Conservation (phyloP, 2,113 vertebrate genomes). For the Nymphicus hollandicus region DNA sequence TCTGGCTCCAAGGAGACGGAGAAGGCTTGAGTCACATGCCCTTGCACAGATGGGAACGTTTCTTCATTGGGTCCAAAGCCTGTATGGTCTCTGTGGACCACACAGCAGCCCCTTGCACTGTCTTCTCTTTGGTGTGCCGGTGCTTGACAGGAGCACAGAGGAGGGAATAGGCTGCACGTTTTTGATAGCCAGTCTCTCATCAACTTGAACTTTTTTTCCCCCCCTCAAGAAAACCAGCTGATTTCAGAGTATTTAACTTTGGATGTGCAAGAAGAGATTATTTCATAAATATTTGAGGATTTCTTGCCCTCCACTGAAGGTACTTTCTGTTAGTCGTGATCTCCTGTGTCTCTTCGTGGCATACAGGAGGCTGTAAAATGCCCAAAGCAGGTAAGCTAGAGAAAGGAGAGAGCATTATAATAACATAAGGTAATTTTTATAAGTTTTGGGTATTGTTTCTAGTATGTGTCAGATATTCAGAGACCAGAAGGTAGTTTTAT, state of each 20-base stretch:
- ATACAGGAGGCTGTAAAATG: neutral
- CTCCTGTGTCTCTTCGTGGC: neutral
- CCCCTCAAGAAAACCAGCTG: neutral
- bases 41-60: neutral
- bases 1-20: neutral
- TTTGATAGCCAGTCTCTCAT: neutral
- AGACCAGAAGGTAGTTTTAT: neutral
- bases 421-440: neutral
- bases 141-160: neutral
- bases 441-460: neutral
- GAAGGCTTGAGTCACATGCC: neutral
- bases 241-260: neutral
- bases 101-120: neutral
- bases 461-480: neutral
- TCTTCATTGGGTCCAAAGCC: conserved; percentile 7
- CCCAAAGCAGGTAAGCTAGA: neutral
- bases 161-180: neutral
- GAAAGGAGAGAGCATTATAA: neutral
- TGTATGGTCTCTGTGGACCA: neutral
- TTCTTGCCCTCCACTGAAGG: neutral
- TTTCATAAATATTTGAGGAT: neutral
- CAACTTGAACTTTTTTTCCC: neutral
- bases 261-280: neutral
- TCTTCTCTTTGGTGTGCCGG: neutral
- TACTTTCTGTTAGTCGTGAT: neutral